Evolutionary conservation across 2,888 invertebrate genomes (phyloP), one percentile per base, ranked within the genome.

Genomic region (Patella depressa): DNA sequence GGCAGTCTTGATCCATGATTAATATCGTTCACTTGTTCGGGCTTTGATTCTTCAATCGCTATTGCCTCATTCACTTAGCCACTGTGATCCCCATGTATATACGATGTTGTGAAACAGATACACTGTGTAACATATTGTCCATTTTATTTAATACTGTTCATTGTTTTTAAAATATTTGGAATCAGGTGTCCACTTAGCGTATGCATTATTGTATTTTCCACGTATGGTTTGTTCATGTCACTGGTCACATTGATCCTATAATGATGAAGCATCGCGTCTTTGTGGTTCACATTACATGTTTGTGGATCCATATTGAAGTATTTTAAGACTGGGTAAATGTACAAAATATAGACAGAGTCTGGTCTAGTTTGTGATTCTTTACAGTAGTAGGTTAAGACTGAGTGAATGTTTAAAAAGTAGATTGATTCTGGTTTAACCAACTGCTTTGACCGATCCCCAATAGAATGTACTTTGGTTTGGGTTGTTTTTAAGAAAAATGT

Each of bases 401-500:
- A 11, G 24, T 65, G 65, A 24, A 65, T 65, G 19, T 24, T 2
- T 15, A 65, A 15, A 19, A 24, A 24, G 19, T 65, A 12, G 11
- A 65, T 24, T 65, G 24, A 24, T 65, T 65, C 65, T 9, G 65
- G 65, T 65, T 24, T 9, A 9, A 65, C 65, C 24, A 65, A 65
- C 4, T 3, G 19, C 24, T 65, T 65, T 19, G 65, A 65, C 19
- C 65, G 65, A 65, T 65, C 24, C 4, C 65, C 65, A 12, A 17
- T 24, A 24, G 19, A 12, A 19, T 65, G 65, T 15, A 65, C 3
- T 65, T 19, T 65, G 2, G 65, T 65, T 3, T 14, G 65, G 24
- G 65, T 65, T 3, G 65, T 65, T 65, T 65, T 65, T 14, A 65
- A 65, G 19, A 65, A 65, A 65, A 65, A 65, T 5, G 65, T 65